phyloP scores from a whole-genome alignment of 1,140 invertebrate genomes.

The Mizuhopecten yessoensis region DNA sequence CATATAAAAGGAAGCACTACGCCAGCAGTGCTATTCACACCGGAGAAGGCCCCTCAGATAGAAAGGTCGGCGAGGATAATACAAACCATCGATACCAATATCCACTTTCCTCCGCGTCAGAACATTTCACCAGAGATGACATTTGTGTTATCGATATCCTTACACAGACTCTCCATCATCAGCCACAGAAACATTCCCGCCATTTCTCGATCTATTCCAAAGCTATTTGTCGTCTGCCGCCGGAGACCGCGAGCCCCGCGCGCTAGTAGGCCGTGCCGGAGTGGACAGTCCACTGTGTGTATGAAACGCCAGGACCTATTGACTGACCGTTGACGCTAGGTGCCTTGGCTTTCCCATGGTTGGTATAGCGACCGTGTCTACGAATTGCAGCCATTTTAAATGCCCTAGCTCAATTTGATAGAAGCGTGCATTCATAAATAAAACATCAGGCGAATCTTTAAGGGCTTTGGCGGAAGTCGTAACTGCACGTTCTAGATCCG shows the following conservation, averaged over 20 bases:
- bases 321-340: constrained; percentile 30
- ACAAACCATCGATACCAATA: constrained; percentile 33
- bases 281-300: constrained; percentile 22
- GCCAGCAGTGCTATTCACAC: not conserved
- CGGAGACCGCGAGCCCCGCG: not conserved
- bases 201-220: constrained; percentile 32
- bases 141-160: constrained; percentile 38
- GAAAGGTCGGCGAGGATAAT: constrained; percentile 11
- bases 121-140: constrained; percentile 13
- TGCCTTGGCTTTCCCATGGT: not conserved
- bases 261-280: not conserved
- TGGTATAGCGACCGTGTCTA: constrained; percentile 35
- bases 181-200: constrained; percentile 29
- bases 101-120: constrained; percentile 31
- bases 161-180: constrained; percentile 25
- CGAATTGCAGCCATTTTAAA: constrained; percentile 20
- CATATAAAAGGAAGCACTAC: constrained; percentile 19
- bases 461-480: constrained; percentile 30
- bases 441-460: constrained; percentile 38
- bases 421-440: constrained; percentile 38
- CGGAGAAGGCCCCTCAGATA: not conserved
- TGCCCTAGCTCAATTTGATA: constrained; percentile 25
- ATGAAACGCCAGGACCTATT: constrained; percentile 12
- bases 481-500: constrained; percentile 47
- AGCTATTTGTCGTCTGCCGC: constrained; percentile 4